Conservation (phyloP, 2,113 vertebrate species). For the Dinomys branickii region DNA sequence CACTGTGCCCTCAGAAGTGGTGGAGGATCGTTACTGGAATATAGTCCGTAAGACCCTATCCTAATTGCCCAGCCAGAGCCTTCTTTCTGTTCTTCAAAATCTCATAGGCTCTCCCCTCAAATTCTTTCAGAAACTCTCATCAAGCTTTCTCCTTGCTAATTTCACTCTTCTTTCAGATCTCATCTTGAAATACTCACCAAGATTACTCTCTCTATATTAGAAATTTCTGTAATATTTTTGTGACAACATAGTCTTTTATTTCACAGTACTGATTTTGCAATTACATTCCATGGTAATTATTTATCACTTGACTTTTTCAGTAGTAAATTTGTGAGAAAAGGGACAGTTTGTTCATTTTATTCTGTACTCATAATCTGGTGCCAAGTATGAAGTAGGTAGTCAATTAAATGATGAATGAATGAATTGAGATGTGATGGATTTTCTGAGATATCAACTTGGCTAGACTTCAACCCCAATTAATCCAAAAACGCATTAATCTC, state of each 20-base stretch:
- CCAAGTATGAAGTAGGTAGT: not conserved
- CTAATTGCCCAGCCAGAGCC: not conserved
- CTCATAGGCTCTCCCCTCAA: not conserved
- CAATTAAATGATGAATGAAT: not conserved
- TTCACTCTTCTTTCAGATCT: not conserved
- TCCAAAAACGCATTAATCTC: not conserved
- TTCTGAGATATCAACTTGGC: not conserved
- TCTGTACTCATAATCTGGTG: not conserved
- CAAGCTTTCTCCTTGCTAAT: not conserved
- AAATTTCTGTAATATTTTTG: not conserved
- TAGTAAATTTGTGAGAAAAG: not conserved
- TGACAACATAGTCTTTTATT: not conserved
- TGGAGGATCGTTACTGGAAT: not conserved
- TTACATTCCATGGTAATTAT: not conserved
- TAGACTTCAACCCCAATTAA: not conserved
- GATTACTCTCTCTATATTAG: not conserved
- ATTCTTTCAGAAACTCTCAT: not conserved
- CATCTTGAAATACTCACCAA: not conserved
- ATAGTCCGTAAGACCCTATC: not conserved
- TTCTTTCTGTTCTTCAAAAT: not conserved
- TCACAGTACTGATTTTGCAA: not conserved
- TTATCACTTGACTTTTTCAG: not conserved
- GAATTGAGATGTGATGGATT: not conserved
- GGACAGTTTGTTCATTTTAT: not conserved
- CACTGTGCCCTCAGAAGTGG: not conserved